Base-by-base conservation (phyloP, 2,113 vertebrate genomes). In the Leucosticte australis region DNA sequence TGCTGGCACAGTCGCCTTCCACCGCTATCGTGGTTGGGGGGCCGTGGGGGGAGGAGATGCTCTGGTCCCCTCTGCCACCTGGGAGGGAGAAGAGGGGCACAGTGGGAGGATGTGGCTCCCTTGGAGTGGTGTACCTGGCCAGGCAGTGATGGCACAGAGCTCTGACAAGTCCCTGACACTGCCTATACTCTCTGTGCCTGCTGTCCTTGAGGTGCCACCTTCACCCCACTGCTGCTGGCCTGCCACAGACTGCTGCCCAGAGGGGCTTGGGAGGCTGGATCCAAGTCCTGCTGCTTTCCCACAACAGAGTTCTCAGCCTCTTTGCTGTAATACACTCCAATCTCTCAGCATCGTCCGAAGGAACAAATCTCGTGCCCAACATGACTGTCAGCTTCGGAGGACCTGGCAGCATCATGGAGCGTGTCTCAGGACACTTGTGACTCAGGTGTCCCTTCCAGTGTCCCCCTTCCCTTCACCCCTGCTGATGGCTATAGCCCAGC, bases 1-100 rank as follows among this genome's bases (percentile, higher is more conserved):
- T 11, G 55, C 68, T 28, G 7, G 35, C 63, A 80, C 2, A 0
- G 44, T 52, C 3, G 35, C 80, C 78, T 87, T 49, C 74, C 89
- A 77, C 79, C 0, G 0, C 44, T 71, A 28, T 11, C 0, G 0
- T 49, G 52, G 37, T 6, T 1, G 4, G 37, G 67, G 67, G 46
- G 15, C 1, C 0, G 2, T 1, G 1, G 13, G 13, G 42, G 11
- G 8, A 59, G 10, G 60, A 84, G 39, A 27, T 62, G 18, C 64
- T 70, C 49, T 1, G 2, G 31, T n/a, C 16, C 50, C 30, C 31
- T 68, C 64, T 83, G 50, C 13, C n/a, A n/a, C 19, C 64, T 56
- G 64, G 55, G 59, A 67, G 8, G 55, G 39, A 78, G 30, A 59
- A 46, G 42, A 41, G 44, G 13, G 62, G 2, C 41, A 35, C 0